A percentile compares a stretch with the other conserved stretches of the same genome.
Conservation (phyloP, 1,140 invertebrate genomes). For the Odontomachus brunneus region DNA sequence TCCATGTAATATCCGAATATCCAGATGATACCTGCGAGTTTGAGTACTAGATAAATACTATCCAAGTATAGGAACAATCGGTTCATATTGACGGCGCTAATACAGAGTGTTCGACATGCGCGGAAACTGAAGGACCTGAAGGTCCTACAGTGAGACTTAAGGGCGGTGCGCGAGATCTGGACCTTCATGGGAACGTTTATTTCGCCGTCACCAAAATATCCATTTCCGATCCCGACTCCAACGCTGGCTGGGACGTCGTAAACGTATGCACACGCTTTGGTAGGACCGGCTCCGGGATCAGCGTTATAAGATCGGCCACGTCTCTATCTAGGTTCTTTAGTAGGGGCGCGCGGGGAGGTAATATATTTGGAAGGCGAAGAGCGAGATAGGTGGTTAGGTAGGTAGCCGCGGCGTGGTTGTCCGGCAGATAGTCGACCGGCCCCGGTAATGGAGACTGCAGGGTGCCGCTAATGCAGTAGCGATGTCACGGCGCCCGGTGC, state of each 20-base stretch:
- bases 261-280: conserved; percentile 23
- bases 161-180: not conserved
- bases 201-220: conserved; percentile 29
- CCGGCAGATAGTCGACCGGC: conserved; percentile 73
- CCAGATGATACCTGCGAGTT: too few relatives aligned
- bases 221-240: conserved; percentile 43
- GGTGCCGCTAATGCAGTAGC: conserved; percentile 84
- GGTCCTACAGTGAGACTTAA: too few relatives aligned
- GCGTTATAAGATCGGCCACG: conserved; percentile 80
- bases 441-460: conserved; percentile 82
- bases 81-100: too few relatives aligned
- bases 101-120: not conserved
- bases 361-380: conserved; percentile 79
- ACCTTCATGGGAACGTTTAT: not conserved
- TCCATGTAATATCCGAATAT: too few relatives aligned
- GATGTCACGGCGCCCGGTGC: conserved; percentile 79
- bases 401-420: conserved; percentile 74
- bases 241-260: conserved; percentile 14
- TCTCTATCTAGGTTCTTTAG: conserved; percentile 82
- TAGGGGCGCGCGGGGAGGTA: conserved; percentile 71
- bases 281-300: conserved; percentile 63
- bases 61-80: too few relatives aligned
- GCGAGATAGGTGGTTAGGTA: conserved; percentile 77
- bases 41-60: too few relatives aligned
- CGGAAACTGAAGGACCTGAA: too few relatives aligned